A percentile compares a stretch with the other conserved stretches of the same genome.
phyloP scores from a whole-genome alignment of 1,140 invertebrate species.

The Drosophila pandora region DNA sequence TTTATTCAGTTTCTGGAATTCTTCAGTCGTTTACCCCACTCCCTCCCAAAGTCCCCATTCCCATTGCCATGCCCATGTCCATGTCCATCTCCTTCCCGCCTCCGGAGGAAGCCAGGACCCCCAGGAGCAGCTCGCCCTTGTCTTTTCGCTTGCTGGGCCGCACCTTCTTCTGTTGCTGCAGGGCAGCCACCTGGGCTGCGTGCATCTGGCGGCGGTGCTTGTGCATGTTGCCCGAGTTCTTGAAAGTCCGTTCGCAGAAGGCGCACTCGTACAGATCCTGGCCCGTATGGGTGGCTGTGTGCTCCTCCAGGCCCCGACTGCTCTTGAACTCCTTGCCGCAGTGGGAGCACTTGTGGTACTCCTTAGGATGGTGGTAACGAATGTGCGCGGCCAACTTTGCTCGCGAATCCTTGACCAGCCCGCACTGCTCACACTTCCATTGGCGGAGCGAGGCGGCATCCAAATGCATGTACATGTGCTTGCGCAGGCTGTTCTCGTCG shows the following conservation, averaged over 20 bases:
- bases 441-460: slow-evolving; percentile 41
- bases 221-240: slow-evolving; percentile 65
- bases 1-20: slow-evolving; percentile 27
- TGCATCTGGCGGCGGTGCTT: slow-evolving; percentile 64
- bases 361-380: slow-evolving; percentile 51
- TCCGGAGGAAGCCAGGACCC: slow-evolving; percentile 10
- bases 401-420: slow-evolving; percentile 36
- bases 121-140: slow-evolving; percentile 26
- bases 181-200: slow-evolving; percentile 52
- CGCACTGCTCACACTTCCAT: slow-evolving; percentile 57
- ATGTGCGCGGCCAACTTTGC: slow-evolving; percentile 47
- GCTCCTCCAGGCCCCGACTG: slow-evolving; percentile 53
- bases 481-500: slow-evolving; percentile 55
- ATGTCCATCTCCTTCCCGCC: slow-evolving; percentile 12
- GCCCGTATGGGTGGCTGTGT: slow-evolving; percentile 67
- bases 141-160: slow-evolving; percentile 45
- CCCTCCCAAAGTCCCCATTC: slow-evolving; percentile 4
- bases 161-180: slow-evolving; percentile 46
- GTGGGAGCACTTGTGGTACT: slow-evolving; percentile 55
- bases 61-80: slow-evolving; percentile 7
- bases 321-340: slow-evolving; percentile 63
- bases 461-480: slow-evolving; percentile 56
- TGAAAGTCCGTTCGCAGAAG: slow-evolving; percentile 66
- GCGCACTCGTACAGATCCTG: slow-evolving; percentile 65
- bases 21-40: slow-evolving; percentile 22